phyloP scores from a whole-genome alignment of 2,888 invertebrate species.

The Aphelenchoides bicaudatus region DNA sequence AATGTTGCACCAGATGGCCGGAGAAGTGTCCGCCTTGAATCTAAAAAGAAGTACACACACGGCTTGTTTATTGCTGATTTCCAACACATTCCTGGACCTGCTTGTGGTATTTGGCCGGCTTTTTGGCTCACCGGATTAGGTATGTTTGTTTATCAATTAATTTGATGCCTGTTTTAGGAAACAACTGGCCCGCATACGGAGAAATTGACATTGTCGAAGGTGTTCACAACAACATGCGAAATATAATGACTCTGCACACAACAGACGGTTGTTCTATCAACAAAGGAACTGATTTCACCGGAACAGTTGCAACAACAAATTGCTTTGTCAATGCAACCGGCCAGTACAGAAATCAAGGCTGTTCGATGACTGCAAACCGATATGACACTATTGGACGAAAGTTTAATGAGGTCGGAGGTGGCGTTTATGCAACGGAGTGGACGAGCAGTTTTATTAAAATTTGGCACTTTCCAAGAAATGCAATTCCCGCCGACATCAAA shows the following conservation, averaged over 20 bases:
- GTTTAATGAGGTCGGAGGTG: neutral
- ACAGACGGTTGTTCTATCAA: neutral
- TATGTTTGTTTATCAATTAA: too few relatives aligned
- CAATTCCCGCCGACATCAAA: conserved; percentile 9
- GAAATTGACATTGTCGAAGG: neutral
- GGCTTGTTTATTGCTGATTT: conserved; percentile 1
- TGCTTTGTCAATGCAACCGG: neutral
- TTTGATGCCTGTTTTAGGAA: too few relatives aligned
- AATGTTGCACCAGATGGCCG: neutral
- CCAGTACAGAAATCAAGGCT: neutral
- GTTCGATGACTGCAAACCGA: neutral
- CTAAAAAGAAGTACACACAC: neutral
- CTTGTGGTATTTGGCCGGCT: neutral
- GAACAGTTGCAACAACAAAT: neutral
- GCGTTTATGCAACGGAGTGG: conserved; percentile 10
- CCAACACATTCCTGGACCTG: neutral
- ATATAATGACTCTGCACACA: conserved; percentile 1
- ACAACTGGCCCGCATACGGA: too few relatives aligned
- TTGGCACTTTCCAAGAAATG: neutral
- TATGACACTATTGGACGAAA: neutral
- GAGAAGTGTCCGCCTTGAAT: neutral
- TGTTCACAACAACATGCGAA: neutral
- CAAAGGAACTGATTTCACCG: neutral
- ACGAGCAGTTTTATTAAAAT: neutral
- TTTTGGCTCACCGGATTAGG: neutral